Evolutionary conservation across 2,797 vertebrate species (phyloP).

Genomic region (Rachycentron canadum): DNA sequence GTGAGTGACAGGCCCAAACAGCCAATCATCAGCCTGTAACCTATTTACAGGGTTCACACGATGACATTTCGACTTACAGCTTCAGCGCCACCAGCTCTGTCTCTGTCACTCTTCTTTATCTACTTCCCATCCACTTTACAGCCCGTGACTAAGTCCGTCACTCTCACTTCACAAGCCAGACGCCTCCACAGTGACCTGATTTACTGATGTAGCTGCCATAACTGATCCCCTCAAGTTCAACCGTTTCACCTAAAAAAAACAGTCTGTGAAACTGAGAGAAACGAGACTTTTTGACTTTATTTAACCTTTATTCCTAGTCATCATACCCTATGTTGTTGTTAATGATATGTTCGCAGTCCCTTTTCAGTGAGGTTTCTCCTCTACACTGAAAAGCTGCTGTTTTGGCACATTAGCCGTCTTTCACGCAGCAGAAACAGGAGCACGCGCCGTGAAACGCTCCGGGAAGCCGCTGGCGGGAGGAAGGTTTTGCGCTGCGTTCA

Average conservation of each 20-base stretch:
- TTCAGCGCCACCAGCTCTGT: not conserved
- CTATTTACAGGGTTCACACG: not conserved
- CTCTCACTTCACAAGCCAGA: constrained; percentile 42
- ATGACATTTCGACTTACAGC: not conserved
- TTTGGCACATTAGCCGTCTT: not conserved
- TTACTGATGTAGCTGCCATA: constrained; percentile 8
- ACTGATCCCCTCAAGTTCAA: not conserved
- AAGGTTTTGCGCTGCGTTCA: constrained; percentile 46
- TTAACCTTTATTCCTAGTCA: not conserved
- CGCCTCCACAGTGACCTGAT: constrained; percentile 33
- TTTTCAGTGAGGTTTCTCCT: not conserved
- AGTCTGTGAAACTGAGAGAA: not conserved
- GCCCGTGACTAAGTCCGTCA: constrained; percentile 48
- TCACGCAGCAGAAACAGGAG: not conserved
- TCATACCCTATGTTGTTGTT: too few species aligned
- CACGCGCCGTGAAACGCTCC: constrained; percentile 24
- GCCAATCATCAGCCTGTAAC: constrained; percentile 29
- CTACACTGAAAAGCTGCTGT: not conserved
- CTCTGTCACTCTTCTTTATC: constrained; percentile 26
- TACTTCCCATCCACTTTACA: constrained; percentile 22
- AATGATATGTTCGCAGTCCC: too few species aligned
- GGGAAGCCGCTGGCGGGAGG: constrained; percentile 28
- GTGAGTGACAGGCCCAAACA: constrained; percentile 70
- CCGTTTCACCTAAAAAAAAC: constrained; percentile 11
- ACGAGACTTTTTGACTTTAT: not conserved